A percentile compares a stretch with the other conserved stretches of the same genome.
Conservation (phyloP, 2,888 invertebrate species). For the Xylophagus ater region DNA sequence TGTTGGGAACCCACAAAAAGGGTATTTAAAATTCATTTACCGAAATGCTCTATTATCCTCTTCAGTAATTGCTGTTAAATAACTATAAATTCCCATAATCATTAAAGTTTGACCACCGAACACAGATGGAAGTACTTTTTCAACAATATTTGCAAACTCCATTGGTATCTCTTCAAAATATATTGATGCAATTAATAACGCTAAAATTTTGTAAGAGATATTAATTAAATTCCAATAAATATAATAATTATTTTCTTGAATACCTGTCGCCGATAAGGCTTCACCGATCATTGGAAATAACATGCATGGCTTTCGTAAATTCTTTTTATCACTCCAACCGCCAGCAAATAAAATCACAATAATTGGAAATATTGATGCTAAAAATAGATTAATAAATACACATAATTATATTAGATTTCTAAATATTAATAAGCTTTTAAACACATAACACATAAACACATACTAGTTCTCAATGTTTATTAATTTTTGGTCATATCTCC, state of each 20-base stretch:
- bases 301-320: conserved; percentile 37
- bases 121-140: conserved; percentile 34
- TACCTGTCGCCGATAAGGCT: conserved; percentile 28
- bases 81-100: conserved; percentile 37
- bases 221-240: neutral
- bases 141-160: conserved; percentile 35
- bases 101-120: conserved; percentile 36
- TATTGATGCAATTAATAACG: conserved; percentile 34
- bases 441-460: neutral
- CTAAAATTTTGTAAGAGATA: conserved; percentile 19
- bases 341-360: conserved; percentile 38
- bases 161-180: conserved; percentile 35
- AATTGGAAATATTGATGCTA: conserved; percentile 35
- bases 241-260: conserved; percentile 10
- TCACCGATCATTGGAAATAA: conserved; percentile 35
- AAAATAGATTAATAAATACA: conserved; percentile 12
- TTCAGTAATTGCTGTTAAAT: conserved; percentile 35
- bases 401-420: neutral
- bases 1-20: no score
- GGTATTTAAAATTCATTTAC: conserved; percentile 12
- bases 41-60: conserved; percentile 36
- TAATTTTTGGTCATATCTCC: neutral
- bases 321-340: conserved; percentile 38
- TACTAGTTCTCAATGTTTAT: neutral
- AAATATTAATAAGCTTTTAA: neutral